Percentiles rank a stretch among this genome's conserved stretches.
Evolutionary conservation across 2,113 vertebrate species (phyloP).

Genomic region (Pithys albifrons): DNA sequence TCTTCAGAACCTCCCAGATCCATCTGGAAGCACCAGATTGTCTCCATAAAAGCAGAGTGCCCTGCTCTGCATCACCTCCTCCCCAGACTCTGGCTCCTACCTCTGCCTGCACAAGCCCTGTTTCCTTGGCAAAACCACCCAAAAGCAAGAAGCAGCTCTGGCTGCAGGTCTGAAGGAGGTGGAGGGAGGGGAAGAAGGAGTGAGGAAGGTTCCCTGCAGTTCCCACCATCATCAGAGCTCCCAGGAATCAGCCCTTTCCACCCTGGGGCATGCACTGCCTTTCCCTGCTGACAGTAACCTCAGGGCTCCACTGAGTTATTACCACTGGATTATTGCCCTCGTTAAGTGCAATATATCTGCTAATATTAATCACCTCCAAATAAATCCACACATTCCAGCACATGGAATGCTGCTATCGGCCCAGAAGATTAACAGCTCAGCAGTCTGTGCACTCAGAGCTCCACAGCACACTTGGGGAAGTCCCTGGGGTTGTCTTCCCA

Average conservation of each 20-base stretch:
- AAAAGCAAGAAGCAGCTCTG: background rate
- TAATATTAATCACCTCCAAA: conserved; percentile 56
- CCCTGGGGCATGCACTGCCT: accelerated
- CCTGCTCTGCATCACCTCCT: background rate
- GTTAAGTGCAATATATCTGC: background rate
- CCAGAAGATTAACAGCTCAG: background rate
- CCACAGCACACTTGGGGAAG: background rate
- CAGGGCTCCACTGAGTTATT: background rate
- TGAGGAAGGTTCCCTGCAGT: background rate
- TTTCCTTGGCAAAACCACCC: background rate
- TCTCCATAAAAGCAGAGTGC: background rate
- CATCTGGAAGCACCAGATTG: background rate
- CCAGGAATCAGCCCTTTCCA: background rate
- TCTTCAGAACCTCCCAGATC: background rate
- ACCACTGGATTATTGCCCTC: conserved; percentile 16
- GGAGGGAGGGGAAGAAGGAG: background rate
- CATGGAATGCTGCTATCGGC: background rate
- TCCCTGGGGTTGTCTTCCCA: background rate
- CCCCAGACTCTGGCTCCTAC: background rate
- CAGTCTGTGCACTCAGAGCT: background rate
- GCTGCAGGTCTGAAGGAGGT: background rate
- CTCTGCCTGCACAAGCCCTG: accelerated
- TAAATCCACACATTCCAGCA: background rate
- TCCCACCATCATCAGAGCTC: background rate
- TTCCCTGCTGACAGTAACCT: background rate